Conservation (phyloP, 1,140 invertebrate species). For the Oedothorax gibbosus region DNA sequence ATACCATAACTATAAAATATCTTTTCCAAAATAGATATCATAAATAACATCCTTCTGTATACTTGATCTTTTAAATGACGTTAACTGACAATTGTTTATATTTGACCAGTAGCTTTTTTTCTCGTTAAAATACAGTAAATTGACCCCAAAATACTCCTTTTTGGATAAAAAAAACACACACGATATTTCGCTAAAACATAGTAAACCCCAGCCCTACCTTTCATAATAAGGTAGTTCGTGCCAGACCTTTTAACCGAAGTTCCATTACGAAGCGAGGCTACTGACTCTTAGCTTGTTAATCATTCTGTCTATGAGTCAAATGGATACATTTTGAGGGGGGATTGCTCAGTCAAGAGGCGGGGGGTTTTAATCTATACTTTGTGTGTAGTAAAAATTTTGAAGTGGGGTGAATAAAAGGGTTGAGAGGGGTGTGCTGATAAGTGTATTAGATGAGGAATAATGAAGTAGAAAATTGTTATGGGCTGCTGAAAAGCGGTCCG, state of each 20-base stretch:
- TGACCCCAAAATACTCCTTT: no score
- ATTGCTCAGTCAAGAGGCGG: slow-evolving; percentile 46
- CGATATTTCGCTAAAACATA: background rate
- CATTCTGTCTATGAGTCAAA: slow-evolving; percentile 52
- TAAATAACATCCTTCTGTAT: no score
- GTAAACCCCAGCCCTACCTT: slow-evolving; percentile 3
- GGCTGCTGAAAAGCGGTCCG: slow-evolving; percentile 22
- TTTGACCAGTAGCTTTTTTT: no score
- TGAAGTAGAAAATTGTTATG: slow-evolving; percentile 51
- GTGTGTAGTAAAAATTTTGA: slow-evolving; percentile 48
- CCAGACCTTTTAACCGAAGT: slow-evolving; percentile 44
- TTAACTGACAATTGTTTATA: no score
- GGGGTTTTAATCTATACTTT: slow-evolving; percentile 43
- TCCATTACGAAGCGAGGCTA: slow-evolving; percentile 35
- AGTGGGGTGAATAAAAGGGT: slow-evolving; percentile 48
- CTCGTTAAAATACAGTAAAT: no score
- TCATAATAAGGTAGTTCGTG: slow-evolving; percentile 45
- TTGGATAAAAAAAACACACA: no score
- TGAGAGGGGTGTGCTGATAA: slow-evolving; percentile 42
- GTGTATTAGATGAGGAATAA: slow-evolving; percentile 51
- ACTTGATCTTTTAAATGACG: no score
- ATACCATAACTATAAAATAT: no score
- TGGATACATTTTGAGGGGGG: slow-evolving; percentile 51
- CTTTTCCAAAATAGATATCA: no score
- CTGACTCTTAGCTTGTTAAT: slow-evolving; percentile 48